Evolutionary conservation across 1,140 invertebrate species (phyloP), one percentile per base, ranked within the genome.

Genomic region (Apis dorsata): DNA sequence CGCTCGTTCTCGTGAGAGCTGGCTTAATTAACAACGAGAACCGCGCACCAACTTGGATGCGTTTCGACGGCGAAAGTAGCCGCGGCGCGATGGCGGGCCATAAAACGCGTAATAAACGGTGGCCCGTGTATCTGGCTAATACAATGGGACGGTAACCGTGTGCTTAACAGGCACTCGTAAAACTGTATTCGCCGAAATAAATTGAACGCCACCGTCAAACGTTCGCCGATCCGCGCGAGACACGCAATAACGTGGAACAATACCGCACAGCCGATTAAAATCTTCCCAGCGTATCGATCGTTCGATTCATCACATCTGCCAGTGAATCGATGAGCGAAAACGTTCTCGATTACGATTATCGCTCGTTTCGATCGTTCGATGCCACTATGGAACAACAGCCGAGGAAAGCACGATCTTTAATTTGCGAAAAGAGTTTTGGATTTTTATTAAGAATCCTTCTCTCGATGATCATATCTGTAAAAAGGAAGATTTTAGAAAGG

Each of bases 21-120:
- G 19, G 49, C 10, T 28, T 24, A 63, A 80, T 80, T 28, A 73
- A 73, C 70, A 70, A 10, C 2, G 17, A 55, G 63, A 71, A 19
- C 34, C 34, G 34, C 34, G 34, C 34, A 44, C 5, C 34, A 44
- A 44, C 34, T 44, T 44, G 34, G 34, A 65, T 17, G 34, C 73
- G 19, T 82, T 82, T 77, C 34, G 34, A 82, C 74, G 80, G 63
- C 63, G 44, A 78, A 69, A 82, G 57, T 49, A 77, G 34, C 57
- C 13, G n/a, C 9, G 28, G 79, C 34, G n/a, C 15, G 70, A 19
- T 12, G n/a, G 49, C 19, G 19, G 59, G 72, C 51, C 70, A 24
- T 86, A 84, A 86, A 88, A 73, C 63, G 70, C 44, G 78, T 81
- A 86, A 88, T 86, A 88, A 88, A 88, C 78, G 86, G 53, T 80